Evolutionary conservation across 2,113 vertebrate genomes (phyloP), one percentile per base, ranked within the genome.

Genomic region (Oceanites oceanicus): DNA sequence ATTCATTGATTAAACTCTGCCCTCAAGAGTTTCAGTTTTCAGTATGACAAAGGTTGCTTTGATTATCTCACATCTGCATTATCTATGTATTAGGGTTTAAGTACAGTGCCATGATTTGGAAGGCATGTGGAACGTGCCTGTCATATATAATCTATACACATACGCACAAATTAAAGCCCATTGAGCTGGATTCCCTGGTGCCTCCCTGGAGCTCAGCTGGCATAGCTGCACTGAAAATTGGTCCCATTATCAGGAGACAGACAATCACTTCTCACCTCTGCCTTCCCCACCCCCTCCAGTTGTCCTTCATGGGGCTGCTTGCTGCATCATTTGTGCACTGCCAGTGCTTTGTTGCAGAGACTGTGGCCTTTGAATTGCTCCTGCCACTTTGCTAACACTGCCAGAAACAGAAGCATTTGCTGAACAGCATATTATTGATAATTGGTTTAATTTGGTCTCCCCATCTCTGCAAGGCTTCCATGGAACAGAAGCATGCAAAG

Each of bases 131-230:
- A 92, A 90, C 10, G 18, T 88, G 96, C 95, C 93, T 96, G 95
- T 92, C 95, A 83, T 63, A 77, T 83, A 70, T 38, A 90, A 96
- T 95, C 95, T 67, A 79, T 58, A 93, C 50, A 3, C 92, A 94
- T 9, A 63, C 0, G 42, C 75, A 83, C 82, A 92, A 95, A 96
- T 94, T 90, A 96, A 96, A 94, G 84, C 75, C 90, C 95, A 93
- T 93, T 93, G 75, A 90, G 90, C 88, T 78, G 82, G 67, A 88
- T 94, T 96, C 95, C 88, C 96, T 19, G 29, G 75, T 94, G 96
- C 72, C 67, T 94, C 56, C 56, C 75, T 5, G 44, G 92, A 96
- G 90, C 95, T 97, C 97, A 97, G 96, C 96, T 95, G 95, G 95
- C 95, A 91, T 87, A 91, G 92, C 84, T 95, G 80, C 86, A 76